phyloP scores from a whole-genome alignment of 1,140 invertebrate species.

The Drosophila nasuta region DNA sequence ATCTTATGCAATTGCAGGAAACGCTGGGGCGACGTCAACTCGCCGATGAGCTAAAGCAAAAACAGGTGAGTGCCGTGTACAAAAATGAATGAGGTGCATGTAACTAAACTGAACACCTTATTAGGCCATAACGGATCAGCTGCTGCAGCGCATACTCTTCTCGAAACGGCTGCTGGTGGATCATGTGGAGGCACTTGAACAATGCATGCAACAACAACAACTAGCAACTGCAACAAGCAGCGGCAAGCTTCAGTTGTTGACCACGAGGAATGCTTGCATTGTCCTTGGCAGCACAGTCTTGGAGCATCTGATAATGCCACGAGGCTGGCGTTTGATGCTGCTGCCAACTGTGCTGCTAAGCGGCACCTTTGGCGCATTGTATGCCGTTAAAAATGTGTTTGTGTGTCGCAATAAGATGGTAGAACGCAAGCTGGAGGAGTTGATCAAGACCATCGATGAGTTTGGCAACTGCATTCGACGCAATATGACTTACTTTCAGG shows the following conservation, averaged over 20 bases:
- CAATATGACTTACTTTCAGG: slow-evolving; percentile 84
- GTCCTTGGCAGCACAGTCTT: slow-evolving; percentile 68
- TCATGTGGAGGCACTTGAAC: slow-evolving; percentile 80
- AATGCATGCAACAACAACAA: slow-evolving; percentile 62
- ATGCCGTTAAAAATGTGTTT: slow-evolving; percentile 72
- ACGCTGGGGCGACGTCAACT: slow-evolving; percentile 51
- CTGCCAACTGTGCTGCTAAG: slow-evolving; percentile 62
- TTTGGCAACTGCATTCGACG: slow-evolving; percentile 82
- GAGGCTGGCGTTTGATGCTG: slow-evolving; percentile 57
- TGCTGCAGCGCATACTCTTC: slow-evolving; percentile 76
- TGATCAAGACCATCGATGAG: slow-evolving; percentile 79
- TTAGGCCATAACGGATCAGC: slow-evolving; percentile 66
- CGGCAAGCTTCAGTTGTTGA: slow-evolving; percentile 56
- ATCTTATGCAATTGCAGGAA: slow-evolving; percentile 27
- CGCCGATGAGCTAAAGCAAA: slow-evolving; percentile 74
- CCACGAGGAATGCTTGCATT: slow-evolving; percentile 64
- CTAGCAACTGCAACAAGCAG: not conserved
- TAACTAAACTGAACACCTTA: not conserved
- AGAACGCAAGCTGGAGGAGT: slow-evolving; percentile 73
- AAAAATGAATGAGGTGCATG: slow-evolving; percentile 4
- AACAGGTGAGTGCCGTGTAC: slow-evolving; percentile 63
- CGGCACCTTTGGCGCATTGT: slow-evolving; percentile 68
- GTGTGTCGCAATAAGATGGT: slow-evolving; percentile 80
- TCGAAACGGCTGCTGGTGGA: slow-evolving; percentile 80
- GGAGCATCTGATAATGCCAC: slow-evolving; percentile 74